Evolutionary conservation across 2,888 invertebrate genomes (phyloP).

Genomic region (Trachelus iudaicus): DNA sequence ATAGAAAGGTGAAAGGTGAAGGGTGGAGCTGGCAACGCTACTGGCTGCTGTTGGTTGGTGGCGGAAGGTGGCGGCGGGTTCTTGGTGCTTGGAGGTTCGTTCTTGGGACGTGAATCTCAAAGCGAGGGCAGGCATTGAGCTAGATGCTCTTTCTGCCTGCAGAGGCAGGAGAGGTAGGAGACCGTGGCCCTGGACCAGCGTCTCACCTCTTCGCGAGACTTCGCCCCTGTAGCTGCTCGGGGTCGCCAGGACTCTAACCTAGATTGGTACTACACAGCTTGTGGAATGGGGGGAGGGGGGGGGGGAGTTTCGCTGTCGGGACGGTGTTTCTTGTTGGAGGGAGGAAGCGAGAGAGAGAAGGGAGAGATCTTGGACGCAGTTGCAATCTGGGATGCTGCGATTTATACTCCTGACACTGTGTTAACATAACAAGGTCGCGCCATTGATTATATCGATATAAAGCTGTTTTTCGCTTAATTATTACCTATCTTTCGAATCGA

Average conservation of each 20-base stretch:
- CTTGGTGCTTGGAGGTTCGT: slow-evolving; percentile 30
- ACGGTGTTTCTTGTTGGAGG: slow-evolving; percentile 5
- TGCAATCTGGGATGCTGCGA: not conserved
- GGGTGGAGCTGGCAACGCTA: not conserved
- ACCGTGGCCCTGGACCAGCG: slow-evolving; percentile 39
- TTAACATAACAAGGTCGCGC: not conserved
- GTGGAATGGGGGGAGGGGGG: not conserved
- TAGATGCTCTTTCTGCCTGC: slow-evolving; percentile 13
- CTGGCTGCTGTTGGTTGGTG: not conserved
- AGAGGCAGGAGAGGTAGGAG: slow-evolving; percentile 23
- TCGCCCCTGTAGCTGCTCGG: not conserved
- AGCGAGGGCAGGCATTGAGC: slow-evolving; percentile 54
- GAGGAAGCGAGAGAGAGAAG: not conserved
- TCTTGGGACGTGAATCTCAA: slow-evolving; percentile 43
- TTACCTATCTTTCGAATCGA: not conserved
- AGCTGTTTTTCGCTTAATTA: not conserved
- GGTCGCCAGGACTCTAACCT: not conserved
- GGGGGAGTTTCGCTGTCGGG: not conserved
- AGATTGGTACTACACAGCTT: not conserved
- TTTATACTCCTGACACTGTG: not conserved
- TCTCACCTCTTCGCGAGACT: not conserved
- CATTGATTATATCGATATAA: not conserved
- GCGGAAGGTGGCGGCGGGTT: not conserved
- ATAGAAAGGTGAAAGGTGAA: not conserved
- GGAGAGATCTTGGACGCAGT: not conserved